phyloP scores from a whole-genome alignment of 2,797 vertebrate genomes.

The Oryzias dopingdopingensis region DNA sequence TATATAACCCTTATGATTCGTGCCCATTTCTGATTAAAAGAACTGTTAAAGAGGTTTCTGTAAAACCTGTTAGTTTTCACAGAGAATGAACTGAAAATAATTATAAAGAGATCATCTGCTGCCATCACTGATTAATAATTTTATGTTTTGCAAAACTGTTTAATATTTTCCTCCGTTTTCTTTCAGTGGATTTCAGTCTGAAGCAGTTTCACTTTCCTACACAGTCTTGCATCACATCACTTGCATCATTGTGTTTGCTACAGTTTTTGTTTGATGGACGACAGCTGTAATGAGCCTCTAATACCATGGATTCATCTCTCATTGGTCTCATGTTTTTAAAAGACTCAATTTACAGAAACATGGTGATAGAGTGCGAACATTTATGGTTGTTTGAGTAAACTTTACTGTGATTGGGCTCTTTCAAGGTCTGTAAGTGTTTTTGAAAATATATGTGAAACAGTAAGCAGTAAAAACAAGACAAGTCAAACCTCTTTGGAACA shows the following conservation, averaged over 20 bases:
- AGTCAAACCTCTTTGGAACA: no score
- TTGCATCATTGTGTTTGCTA: conserved; percentile 1
- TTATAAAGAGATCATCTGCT: background rate
- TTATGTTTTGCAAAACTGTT: conserved; percentile 3
- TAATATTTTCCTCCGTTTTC: conserved; percentile 18
- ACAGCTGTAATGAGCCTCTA: no score
- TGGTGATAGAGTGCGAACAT: background rate
- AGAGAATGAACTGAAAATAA: background rate
- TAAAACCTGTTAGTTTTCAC: background rate
- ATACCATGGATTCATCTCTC: no score
- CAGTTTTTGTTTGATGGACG: conserved; percentile 2
- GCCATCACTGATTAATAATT: background rate
- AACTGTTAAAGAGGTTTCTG: no score
- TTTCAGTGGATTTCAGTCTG: conserved; percentile 20
- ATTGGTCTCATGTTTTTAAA: no score
- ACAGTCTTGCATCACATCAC: conserved; percentile 46
- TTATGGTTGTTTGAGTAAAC: no score
- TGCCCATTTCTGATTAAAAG: no score
- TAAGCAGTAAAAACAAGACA: no score
- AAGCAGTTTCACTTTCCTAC: conserved; percentile 24
- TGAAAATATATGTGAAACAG: no score
- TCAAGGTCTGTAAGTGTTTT: no score
- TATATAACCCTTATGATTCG: no score
- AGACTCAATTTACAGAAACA: background rate
- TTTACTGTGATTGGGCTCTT: no score